Evolutionary conservation across 1,140 invertebrate species (phyloP), one percentile per base, ranked within the genome.

Genomic region (Manduca sexta): DNA sequence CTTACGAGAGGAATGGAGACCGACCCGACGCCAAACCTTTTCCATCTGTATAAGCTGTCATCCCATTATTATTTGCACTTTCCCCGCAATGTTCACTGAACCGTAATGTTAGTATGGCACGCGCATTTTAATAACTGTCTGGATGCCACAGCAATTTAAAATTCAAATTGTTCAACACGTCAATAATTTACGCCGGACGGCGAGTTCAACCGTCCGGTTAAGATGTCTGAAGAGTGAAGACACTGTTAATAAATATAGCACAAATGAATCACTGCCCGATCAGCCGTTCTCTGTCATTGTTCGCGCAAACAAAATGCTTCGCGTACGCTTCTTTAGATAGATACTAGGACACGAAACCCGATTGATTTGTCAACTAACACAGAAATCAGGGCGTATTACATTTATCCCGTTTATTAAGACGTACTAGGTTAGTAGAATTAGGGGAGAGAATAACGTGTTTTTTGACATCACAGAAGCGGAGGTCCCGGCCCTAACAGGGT

Each of bases 21-120:
- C 86, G 46, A 87, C 84, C 48, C 81, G 74, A 68, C 81, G 79
- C 84, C 84, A 86, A 82, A 87, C 84, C 74, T 87, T 87, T 86
- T 87, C 84, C 86, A 87, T 82, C 73, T 61, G 60, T 76, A 69
- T 80, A 82, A 80, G 53, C 55, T 80, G 73, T 86, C 83, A 86
- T 84, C 79, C 82, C 82, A 85, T 85, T 74, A 64, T 81, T 57
- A 70, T 74, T 69, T 51, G 45, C 45, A 57, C 49, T 57, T 30
- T 11, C 10, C 13, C 15, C 11, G 13, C 16, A 33, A 38, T 13
- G 31, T 35, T 45, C 33, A 45, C 33, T 45, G 16, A 34, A 35
- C n/a, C n/a, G 10, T 21, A 34, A 17, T 12, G 29, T 18, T 18
- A 6, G n/a, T 45, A 10, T n/a, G 15, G 16, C 43, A 34, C 10